Conservation (phyloP, 2,113 vertebrate species). For the Artemisiospiza belli region DNA sequence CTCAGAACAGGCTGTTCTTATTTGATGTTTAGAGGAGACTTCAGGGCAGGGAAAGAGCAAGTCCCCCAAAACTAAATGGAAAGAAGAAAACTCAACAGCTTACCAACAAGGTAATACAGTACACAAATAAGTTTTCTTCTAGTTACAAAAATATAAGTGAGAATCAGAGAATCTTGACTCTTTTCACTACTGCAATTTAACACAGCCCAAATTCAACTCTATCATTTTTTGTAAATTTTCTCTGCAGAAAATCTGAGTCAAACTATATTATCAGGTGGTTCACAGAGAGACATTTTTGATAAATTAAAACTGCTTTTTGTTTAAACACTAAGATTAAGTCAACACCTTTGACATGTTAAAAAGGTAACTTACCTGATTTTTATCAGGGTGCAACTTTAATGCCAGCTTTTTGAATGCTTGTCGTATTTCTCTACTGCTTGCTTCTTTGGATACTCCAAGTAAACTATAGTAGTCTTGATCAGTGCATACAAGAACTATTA, state of each 20-base stretch:
- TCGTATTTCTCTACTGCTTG: conserved; percentile 92
- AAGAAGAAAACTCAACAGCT: not conserved
- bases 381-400: conserved; percentile 96
- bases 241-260: not conserved
- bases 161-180: not conserved
- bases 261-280: not conserved
- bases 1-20: not conserved
- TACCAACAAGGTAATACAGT: not conserved
- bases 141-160: not conserved
- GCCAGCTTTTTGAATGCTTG: conserved; percentile 97
- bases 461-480: conserved; percentile 90
- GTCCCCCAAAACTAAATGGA: not conserved
- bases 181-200: not conserved
- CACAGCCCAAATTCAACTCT: not conserved
- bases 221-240: not conserved
- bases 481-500: conserved; percentile 69
- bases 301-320: not conserved
- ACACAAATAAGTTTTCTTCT: accelerated
- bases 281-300: not conserved
- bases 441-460: conserved; percentile 88
- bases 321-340: not conserved
- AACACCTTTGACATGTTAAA: not conserved
- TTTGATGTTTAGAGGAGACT: not conserved
- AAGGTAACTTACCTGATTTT: conserved; percentile 88
- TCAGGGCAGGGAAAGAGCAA: not conserved